Evolutionary conservation across 2,888 invertebrate species (phyloP).

Genomic region (Diarsia rubi): DNA sequence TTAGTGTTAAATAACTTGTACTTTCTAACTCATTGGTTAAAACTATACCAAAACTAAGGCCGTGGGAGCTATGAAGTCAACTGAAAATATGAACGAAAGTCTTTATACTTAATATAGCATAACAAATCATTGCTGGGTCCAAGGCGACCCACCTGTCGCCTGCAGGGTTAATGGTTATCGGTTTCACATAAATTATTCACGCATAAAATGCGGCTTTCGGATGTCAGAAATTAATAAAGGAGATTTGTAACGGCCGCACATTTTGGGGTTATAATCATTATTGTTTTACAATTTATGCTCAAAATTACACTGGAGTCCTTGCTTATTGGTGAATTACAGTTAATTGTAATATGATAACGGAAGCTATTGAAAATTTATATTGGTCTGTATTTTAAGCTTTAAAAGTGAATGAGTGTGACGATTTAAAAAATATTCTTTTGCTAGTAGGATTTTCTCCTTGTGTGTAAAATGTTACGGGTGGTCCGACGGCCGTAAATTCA

Average conservation of each 20-base stretch:
- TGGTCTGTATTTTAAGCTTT: not conserved
- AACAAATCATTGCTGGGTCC: constrained; percentile 44
- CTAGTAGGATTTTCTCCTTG: not conserved
- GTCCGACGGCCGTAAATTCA: not conserved
- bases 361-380: not conserved
- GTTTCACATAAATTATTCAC: constrained; percentile 59
- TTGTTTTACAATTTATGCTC: constrained; percentile 38
- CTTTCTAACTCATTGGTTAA: constrained; percentile 2
- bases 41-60: not conserved
- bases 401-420: not conserved
- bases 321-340: constrained; percentile 7
- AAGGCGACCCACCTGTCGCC: constrained; percentile 58
- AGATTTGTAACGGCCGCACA: constrained; percentile 41
- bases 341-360: not conserved
- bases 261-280: constrained; percentile 36
- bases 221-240: constrained; percentile 63
- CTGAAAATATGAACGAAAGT: constrained; percentile 23
- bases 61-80: constrained; percentile 13
- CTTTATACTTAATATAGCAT: constrained; percentile 27
- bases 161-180: constrained; percentile 57
- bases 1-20: not conserved
- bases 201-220: constrained; percentile 52
- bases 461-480: not conserved
- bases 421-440: not conserved
- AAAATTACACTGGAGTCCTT: not conserved